A percentile compares a stretch with the other conserved stretches of the same genome.
phyloP scores from a whole-genome alignment of 1,140 invertebrate genomes.

The Drosophila pachea region DNA sequence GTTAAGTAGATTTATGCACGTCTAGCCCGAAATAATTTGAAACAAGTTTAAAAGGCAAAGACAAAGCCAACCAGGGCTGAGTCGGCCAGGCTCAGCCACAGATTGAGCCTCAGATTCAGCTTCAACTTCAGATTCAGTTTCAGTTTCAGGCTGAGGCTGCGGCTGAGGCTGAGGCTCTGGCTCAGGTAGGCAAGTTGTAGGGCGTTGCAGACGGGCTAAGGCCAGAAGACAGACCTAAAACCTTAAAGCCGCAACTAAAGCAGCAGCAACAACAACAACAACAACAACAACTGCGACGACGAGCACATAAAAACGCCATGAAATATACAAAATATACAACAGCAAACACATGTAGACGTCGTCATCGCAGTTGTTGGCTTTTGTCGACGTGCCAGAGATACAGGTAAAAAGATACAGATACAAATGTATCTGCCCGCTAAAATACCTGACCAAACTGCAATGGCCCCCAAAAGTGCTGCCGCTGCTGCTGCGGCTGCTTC shows the following conservation, averaged over 20 bases:
- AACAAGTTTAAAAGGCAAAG: slow-evolving; percentile 74
- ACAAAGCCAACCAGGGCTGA: slow-evolving; percentile 55
- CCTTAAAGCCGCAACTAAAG: slow-evolving; percentile 46
- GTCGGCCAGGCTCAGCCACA: slow-evolving; percentile 10
- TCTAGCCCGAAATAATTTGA: slow-evolving; percentile 76
- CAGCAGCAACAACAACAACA: slow-evolving; percentile 14
- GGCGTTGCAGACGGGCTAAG: slow-evolving; percentile 44
- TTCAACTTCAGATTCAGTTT: slow-evolving; percentile 11
- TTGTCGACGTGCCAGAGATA: slow-evolving; percentile 69
- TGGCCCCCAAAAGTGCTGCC: slow-evolving; percentile 50
- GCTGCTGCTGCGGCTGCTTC: slow-evolving; percentile 11
- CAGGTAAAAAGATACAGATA: slow-evolving; percentile 73
- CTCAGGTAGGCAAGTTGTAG: slow-evolving; percentile 45
- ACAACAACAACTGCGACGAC: slow-evolving; percentile 17
- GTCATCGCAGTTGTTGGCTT: slow-evolving; percentile 36
- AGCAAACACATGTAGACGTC: slow-evolving; percentile 70
- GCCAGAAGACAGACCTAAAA: slow-evolving; percentile 41
- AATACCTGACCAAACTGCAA: slow-evolving; percentile 53
- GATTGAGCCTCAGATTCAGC: slow-evolving; percentile 8
- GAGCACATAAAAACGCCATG: slow-evolving; percentile 61
- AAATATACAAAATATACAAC: slow-evolving; percentile 64
- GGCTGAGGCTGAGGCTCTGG: slow-evolving; percentile 17
- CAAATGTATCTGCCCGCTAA: slow-evolving; percentile 62
- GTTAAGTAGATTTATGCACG: slow-evolving; percentile 77
- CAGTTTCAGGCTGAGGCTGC: slow-evolving; percentile 4